Base-by-base conservation (phyloP, 92 coral and sea anemone genomes). In the Heteractis magnifica region DNA sequence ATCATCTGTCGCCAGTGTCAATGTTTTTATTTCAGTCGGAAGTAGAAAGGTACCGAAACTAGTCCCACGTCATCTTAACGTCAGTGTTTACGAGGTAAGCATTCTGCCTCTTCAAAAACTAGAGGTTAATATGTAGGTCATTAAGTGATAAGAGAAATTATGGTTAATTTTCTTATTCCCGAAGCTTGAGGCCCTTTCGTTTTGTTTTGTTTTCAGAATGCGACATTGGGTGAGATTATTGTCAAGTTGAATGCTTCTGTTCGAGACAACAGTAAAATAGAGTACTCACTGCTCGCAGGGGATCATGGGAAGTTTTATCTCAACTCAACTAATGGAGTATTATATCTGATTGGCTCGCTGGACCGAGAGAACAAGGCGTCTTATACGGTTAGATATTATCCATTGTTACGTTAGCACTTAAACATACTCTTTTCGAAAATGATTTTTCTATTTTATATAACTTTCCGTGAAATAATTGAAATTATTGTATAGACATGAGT, bases 21-120 rank as follows among this genome's bases (percentile, higher is more conserved):
- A 79, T 71, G 89, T 92, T 23, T 79, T 73, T 56, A 82, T 90
- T 12, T 75, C 70, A 12, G 49, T 77, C 77, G 81, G 86, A 21
- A 65, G 80, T 52, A 80, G 53, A 80, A 75, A 90, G 70, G 84
- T 78, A 11, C 87, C 88, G 56, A 73, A 65, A 49, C 68, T 86
- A 8, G 48, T 72, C 15, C 88, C 90, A 83, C 89, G 86, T 19
- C 50, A 90, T 8, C 49, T 80, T 34, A 75, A 56, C 49, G 77
- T 90, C 78, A 83, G 84, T 23, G 77, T 90, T n/a, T 86, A 87
- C 52, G 93, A 90, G 90, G 93, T 90, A 50, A 75, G 87, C 51
- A 8, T 0, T 5, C 7, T 62, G 20, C 1, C 70, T 6, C 6
- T n/a, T 5, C 20, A 5, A 62, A 34, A 34, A 34, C 44, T 34